phyloP scores from a whole-genome alignment of 23 tunicate species.

The Oikopleura vanhoeffeni region DNA sequence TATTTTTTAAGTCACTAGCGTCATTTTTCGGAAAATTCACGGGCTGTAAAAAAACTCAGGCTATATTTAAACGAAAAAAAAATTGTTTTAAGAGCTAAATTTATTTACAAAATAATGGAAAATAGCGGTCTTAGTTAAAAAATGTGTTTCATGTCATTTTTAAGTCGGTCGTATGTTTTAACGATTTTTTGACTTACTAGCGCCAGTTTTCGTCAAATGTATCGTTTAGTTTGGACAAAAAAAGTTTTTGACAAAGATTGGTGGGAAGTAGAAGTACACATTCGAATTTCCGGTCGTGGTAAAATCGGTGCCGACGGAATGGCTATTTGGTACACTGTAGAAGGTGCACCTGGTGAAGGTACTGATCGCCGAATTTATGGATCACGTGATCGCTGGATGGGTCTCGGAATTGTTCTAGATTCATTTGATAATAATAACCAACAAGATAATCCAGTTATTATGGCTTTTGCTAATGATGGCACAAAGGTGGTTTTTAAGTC shows the following conservation, averaged over 20 bases:
- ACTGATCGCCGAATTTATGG: conserved; percentile 27
- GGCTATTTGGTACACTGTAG: conserved; percentile 20
- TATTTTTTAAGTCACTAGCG: too few species aligned
- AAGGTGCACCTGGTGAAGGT: not conserved
- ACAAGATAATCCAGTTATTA: conserved; percentile 39
- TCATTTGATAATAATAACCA: conserved; percentile 62
- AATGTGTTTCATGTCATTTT: too few species aligned
- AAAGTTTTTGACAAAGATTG: conserved; percentile 27
- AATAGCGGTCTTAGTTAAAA: too few species aligned
- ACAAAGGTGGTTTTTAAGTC: conserved; percentile 21
- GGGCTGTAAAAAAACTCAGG: too few species aligned
- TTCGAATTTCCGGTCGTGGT: conserved; percentile 51
- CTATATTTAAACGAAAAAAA: too few species aligned
- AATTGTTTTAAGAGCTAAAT: too few species aligned
- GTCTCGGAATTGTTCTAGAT: conserved; percentile 63
- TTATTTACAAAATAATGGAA: too few species aligned
- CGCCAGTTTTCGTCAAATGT: too few species aligned
- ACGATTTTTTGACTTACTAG: too few species aligned
- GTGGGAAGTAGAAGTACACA: conserved; percentile 47
- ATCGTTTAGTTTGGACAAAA: conserved; percentile 53
- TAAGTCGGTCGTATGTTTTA: too few species aligned
- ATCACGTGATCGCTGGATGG: conserved; percentile 44
- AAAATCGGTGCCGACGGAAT: conserved; percentile 87
- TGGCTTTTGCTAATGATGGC: conserved; percentile 49
- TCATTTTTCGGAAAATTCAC: too few species aligned